These are phyloP conservation scores for Brevimyrus niger DNA, from an alignment of 2,113 vertebrate species.

Conservation along the genomic window DNA sequence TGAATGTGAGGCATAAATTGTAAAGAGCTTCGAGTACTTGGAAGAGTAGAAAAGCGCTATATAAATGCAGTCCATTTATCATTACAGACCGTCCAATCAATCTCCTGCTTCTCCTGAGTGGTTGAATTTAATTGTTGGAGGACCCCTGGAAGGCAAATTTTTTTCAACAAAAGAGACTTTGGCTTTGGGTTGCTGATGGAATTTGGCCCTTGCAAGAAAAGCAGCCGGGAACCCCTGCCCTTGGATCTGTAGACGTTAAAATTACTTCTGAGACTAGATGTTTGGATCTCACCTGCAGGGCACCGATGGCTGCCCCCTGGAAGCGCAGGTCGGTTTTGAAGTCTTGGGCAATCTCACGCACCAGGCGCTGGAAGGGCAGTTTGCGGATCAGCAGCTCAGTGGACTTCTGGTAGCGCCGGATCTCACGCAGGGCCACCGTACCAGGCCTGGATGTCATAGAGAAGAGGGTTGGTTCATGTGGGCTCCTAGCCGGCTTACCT, in stretches of 20 bases:
- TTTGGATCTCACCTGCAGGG: slow-evolving; percentile 8
- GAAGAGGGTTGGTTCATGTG: background rate
- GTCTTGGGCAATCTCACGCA: slow-evolving; percentile 25
- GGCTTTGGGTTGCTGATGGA: background rate
- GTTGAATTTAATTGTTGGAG: background rate
- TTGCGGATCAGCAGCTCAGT: slow-evolving; percentile 18
- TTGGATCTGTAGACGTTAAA: background rate
- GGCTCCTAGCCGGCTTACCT: background rate
- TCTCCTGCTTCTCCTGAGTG: background rate
- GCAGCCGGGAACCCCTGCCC: background rate
- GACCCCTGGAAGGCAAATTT: background rate
- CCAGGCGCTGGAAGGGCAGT: slow-evolving; percentile 19
- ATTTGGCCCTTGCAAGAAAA: background rate
- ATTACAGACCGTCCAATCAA: too few species aligned
- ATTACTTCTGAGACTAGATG: background rate
- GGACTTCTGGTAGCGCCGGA: slow-evolving; percentile 23
- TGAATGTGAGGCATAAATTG: too few species aligned
- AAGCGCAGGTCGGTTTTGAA: background rate
- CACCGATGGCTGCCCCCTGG: slow-evolving; percentile 17
- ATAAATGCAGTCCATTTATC: too few species aligned
- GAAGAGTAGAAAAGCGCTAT: too few species aligned
- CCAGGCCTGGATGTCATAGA: background rate
- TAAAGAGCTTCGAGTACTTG: too few species aligned
- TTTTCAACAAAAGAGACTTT: background rate
- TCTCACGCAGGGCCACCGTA: slow-evolving; percentile 9